Conservation (phyloP, 2,797 vertebrate genomes). For the Paramormyrops hopkinsi region DNA sequence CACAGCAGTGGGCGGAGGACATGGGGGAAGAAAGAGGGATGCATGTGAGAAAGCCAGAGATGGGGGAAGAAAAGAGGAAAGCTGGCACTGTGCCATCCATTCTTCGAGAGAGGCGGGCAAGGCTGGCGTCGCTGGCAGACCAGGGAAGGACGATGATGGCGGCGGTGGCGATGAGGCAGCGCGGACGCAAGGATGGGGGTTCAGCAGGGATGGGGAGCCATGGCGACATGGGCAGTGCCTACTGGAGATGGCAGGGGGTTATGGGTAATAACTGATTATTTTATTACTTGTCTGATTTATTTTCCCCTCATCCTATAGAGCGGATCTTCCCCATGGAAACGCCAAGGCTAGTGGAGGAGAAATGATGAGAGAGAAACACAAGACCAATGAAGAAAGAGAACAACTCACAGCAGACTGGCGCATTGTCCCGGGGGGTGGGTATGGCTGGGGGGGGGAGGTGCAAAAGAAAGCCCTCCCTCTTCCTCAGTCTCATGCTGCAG, state of each 20-base stretch:
- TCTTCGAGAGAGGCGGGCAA: slow-evolving; percentile 91
- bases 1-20: slow-evolving; percentile 61
- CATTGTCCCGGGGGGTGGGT: slow-evolving; percentile 46
- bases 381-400: slow-evolving; percentile 20
- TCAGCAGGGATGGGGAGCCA: background rate
- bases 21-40: slow-evolving; percentile 56
- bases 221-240: background rate
- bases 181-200: background rate
- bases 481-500: slow-evolving; percentile 42
- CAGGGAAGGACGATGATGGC: background rate
- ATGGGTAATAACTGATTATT: background rate
- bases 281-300: background rate
- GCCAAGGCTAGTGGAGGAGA: background rate
- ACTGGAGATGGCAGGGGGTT: background rate
- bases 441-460: slow-evolving; percentile 36
- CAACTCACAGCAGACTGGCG: slow-evolving; percentile 48
- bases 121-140: slow-evolving; percentile 64
- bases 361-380: slow-evolving; percentile 22
- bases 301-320: background rate
- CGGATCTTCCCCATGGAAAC: background rate
- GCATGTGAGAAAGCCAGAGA: slow-evolving; percentile 48
- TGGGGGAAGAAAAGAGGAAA: slow-evolving; percentile 68
- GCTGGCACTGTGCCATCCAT: slow-evolving; percentile 99
- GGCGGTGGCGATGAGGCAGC: background rate
- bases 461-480: slow-evolving; percentile 50